Base-by-base conservation (phyloP, 2,888 invertebrate genomes). In the Timema cristinae region DNA sequence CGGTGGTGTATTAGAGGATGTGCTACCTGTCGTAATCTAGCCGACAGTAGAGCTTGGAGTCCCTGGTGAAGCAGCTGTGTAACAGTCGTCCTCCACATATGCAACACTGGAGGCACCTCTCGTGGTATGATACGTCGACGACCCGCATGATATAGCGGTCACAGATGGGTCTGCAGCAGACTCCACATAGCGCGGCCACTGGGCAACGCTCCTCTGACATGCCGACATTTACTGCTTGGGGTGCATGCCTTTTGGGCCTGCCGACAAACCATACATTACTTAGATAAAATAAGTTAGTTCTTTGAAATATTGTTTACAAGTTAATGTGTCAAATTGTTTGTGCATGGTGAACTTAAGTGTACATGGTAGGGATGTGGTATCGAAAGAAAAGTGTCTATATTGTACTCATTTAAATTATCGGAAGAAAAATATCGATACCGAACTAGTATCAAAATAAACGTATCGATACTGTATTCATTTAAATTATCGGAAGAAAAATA, bases 11-110 rank as follows among this genome's bases (percentile, higher is more conserved):
- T n/a, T n/a, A n/a, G n/a, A n/a, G n/a, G n/a, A n/a, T n/a, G n/a
- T n/a, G n/a, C 84, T 81, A 92, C 92, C 90, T 89, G 83, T 91
- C 91, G 81, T 92, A 93, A 82, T 93, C 93, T 74, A 89, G 84
- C 78, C 90, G 87, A 82, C 93, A 93, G 81, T 89, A 92, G 73
- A 93, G 85, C 78, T 90, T 89, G 76, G 90, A 87, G 77, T 91
- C 90, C 77, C 89, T 86, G 67, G 89, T 87, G 83, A 90, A 93
- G 81, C 93, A 93, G 73, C 91, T 90, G 79, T 90, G 89, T 75
- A 87, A 86, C 73, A 93, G 86, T 74, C 87, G 87, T 75, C 86
- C 85, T 73, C 89, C 88, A 80, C 93, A 93, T 75, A 88, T 89
- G 77, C 86, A 86, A 82, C 93, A 93, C 79, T 89, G 89, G 74